These are phyloP conservation scores for Bergia puertoricense DNA, from an alignment of 92 coral and sea anemone genomes.

Conservation along the genomic window DNA sequence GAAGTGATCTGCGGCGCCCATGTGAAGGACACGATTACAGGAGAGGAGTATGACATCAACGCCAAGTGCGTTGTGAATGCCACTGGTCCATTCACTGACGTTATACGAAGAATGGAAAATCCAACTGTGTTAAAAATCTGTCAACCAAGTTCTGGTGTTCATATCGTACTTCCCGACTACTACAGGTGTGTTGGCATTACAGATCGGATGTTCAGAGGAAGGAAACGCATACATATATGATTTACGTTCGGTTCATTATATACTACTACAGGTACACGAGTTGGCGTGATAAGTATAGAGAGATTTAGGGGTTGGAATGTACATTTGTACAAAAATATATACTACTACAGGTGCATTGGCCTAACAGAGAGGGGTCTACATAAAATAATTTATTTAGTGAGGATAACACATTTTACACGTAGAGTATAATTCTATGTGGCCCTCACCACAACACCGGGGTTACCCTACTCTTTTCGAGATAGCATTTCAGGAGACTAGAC, in stretches of 20 bases:
- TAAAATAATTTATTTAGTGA: too few relatives aligned
- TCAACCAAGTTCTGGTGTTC: slow-evolving; percentile 95
- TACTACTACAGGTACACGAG: background rate
- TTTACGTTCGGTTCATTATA: background rate
- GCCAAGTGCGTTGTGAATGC: slow-evolving; percentile 98
- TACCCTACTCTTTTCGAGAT: too few relatives aligned
- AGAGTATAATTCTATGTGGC: too few relatives aligned
- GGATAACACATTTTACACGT: too few relatives aligned
- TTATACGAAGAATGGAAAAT: slow-evolving; percentile 80
- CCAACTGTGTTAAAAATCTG: slow-evolving; percentile 69
- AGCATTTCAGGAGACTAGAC: too few relatives aligned
- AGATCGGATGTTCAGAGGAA: background rate
- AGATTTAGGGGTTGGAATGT: background rate
- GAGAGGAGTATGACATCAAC: slow-evolving; percentile 87
- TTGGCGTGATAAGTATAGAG: background rate
- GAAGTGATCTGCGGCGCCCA: slow-evolving; percentile 95
- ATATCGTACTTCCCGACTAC: slow-evolving; percentile 89
- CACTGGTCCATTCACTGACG: slow-evolving; percentile 95
- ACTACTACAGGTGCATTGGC: background rate
- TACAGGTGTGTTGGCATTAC: slow-evolving; percentile 67
- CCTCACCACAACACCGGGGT: too few relatives aligned
- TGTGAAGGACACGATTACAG: slow-evolving; percentile 75
- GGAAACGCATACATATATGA: background rate
- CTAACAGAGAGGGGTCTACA: background rate
- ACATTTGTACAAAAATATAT: background rate